Percentiles rank a stretch among this genome's conserved stretches.
phyloP scores from a whole-genome alignment of 2,113 vertebrate genomes.

The Dicaeum eximium region DNA sequence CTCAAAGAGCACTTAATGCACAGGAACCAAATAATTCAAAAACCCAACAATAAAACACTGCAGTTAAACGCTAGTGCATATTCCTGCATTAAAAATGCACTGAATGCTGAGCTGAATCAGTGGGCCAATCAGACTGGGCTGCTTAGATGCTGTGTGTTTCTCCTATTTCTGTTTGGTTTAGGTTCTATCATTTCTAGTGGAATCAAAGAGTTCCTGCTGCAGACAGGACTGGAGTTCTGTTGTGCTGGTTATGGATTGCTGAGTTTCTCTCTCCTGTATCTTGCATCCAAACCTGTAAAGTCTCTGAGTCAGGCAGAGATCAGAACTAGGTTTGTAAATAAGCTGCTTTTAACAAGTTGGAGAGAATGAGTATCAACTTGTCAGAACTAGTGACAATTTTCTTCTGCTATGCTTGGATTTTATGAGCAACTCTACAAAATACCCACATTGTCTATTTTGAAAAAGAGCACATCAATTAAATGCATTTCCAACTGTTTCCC shows the following conservation, averaged over 20 bases:
- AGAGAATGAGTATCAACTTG: neutral
- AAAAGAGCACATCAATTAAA: neutral
- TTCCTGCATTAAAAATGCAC: neutral
- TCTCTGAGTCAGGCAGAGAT: neutral
- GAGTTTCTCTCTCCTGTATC: neutral
- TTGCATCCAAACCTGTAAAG: neutral
- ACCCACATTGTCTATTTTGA: rapidly evolving
- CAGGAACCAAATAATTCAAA: neutral
- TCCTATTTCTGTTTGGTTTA: neutral
- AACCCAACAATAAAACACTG: neutral
- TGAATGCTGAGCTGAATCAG: neutral
- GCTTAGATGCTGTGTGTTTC: neutral
- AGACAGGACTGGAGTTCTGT: neutral
- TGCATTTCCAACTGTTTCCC: neutral
- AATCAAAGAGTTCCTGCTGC: neutral
- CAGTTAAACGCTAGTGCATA: neutral
- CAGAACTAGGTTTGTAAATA: neutral
- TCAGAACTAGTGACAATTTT: neutral
- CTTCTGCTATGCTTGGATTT: neutral
- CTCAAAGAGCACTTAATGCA: neutral
- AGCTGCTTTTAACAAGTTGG: neutral
- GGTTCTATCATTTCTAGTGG: neutral
- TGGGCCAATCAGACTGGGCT: neutral
- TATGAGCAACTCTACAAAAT: neutral
- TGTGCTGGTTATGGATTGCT: neutral